These are phyloP conservation scores for Drosophila parabipectinata DNA, from an alignment of 1,140 invertebrate species.

Conservation along the genomic window DNA sequence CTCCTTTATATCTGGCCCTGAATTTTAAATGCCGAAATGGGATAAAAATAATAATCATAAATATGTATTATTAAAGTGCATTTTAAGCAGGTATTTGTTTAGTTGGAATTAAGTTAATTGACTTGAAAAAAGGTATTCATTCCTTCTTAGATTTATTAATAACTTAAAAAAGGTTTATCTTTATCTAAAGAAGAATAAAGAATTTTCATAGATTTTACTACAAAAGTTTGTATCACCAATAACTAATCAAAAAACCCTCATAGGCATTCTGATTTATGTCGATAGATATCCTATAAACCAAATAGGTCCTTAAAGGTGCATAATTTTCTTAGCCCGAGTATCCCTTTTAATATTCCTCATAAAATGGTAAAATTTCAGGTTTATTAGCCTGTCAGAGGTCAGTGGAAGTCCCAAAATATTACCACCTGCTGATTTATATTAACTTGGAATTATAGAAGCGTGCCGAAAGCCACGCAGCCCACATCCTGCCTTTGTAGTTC, in stretches of 20 bases:
- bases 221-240: no score
- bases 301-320: background rate
- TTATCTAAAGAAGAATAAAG: no score
- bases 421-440: constrained; percentile 79
- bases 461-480: background rate
- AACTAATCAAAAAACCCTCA: no score
- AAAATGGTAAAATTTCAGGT: constrained; percentile 8
- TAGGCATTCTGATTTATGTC: no score
- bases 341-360: background rate
- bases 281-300: background rate
- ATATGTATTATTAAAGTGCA: constrained; percentile 7
- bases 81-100: background rate
- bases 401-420: constrained; percentile 28
- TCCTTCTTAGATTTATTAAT: no score
- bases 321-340: no score
- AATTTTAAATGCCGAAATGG: constrained; percentile 71
- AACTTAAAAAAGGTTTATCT: no score
- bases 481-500: background rate
- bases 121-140: no score
- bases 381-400: constrained; percentile 2
- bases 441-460: constrained; percentile 58
- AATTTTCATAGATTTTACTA: no score
- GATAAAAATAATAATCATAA: constrained; percentile 45
- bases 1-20: constrained; percentile 35
- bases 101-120: constrained; percentile 2